Conservation (phyloP, 2,113 vertebrate genomes). For the Paradisaea rubra region DNA sequence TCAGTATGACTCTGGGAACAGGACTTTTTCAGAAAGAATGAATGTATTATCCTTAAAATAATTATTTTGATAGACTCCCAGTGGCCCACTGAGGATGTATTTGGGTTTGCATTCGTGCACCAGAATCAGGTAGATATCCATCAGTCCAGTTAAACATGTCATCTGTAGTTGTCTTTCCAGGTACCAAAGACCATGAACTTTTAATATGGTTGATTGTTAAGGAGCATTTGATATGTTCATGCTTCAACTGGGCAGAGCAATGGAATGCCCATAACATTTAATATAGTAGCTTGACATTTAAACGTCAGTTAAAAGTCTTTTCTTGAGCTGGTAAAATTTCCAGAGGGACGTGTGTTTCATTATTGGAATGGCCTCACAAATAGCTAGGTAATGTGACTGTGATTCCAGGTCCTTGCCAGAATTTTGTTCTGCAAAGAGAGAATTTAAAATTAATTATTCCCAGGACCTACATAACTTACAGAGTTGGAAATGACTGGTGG, state of each 20-base stretch:
- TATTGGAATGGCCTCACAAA: neutral
- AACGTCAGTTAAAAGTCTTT: conserved; percentile 64
- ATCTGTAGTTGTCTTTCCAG: neutral
- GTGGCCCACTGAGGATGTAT: neutral
- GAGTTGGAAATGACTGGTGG: neutral
- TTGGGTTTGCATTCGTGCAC: neutral
- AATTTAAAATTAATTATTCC: conserved; percentile 1
- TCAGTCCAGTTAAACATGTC: neutral
- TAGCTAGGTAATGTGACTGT: neutral
- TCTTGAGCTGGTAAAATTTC: conserved; percentile 19
- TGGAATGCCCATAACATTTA: conserved; percentile 55
- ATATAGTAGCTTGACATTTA: conserved; percentile 62
- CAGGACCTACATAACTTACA: neutral
- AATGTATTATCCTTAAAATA: neutral
- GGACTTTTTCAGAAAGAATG: neutral
- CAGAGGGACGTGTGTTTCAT: neutral
- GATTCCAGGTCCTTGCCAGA: neutral
- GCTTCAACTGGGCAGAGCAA: conserved; percentile 4
- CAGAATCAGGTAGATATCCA: neutral
- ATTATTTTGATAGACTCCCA: neutral
- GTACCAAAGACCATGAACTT: conserved; percentile 36
- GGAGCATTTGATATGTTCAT: conserved; percentile 39
- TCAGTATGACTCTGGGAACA: neutral
- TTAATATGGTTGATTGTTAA: conserved; percentile 46
- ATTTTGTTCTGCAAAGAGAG: neutral